These are phyloP conservation scores for Diorhabda carinulata DNA, from an alignment of 1,140 invertebrate genomes.

Conservation along the genomic window DNA sequence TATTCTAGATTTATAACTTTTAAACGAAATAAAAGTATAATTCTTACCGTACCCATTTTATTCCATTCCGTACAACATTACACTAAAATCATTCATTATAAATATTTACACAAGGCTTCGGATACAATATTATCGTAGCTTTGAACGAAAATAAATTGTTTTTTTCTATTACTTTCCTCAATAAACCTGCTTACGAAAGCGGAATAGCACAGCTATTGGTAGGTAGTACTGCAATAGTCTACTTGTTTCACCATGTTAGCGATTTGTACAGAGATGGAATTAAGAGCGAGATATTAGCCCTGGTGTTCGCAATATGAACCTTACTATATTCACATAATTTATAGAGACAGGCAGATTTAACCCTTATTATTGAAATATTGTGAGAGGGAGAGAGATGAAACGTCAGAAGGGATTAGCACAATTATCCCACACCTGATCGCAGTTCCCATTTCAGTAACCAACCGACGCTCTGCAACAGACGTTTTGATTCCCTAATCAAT, in stretches of 20 bases:
- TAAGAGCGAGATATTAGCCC: neutral
- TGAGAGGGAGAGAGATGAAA: neutral
- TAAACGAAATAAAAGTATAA: neutral
- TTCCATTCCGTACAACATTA: too few relatives aligned
- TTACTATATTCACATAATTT: neutral
- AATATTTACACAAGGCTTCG: too few relatives aligned
- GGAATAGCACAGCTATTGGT: too few relatives aligned
- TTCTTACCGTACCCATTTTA: neutral
- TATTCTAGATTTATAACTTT: neutral
- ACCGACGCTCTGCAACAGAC: neutral
- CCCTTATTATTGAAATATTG: neutral
- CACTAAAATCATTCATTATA: too few relatives aligned
- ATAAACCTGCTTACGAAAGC: too few relatives aligned
- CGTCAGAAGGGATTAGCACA: neutral
- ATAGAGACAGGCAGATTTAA: neutral
- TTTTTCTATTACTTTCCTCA: too few relatives aligned
- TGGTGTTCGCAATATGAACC: neutral
- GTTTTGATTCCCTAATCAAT: neutral
- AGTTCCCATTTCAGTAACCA: neutral
- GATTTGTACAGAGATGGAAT: neutral
- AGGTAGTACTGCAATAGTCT: neutral
- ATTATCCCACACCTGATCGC: slow-evolving; percentile 10
- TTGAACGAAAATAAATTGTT: too few relatives aligned
- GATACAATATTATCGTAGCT: too few relatives aligned
- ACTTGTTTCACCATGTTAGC: neutral